Conservation (phyloP, 2,113 vertebrate genomes). For the Syrmaticus mikado region DNA sequence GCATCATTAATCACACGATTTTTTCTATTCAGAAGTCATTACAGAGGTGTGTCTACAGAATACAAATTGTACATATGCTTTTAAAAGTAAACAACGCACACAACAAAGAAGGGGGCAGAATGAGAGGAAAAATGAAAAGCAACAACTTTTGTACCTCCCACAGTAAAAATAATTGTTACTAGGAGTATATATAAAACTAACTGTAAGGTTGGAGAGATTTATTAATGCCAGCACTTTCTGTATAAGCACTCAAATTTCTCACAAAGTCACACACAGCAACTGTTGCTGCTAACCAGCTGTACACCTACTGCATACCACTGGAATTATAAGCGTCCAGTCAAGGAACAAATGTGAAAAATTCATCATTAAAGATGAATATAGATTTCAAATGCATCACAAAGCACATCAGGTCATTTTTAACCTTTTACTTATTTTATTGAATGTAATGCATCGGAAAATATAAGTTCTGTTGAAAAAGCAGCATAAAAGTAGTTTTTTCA, state of each 20-base stretch:
- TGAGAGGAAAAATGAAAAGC: not conserved
- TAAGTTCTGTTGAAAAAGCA: not conserved
- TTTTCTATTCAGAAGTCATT: not conserved
- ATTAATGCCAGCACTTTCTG: constrained; percentile 39
- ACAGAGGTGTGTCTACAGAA: not conserved
- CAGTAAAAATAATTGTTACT: not conserved
- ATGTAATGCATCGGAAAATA: not conserved
- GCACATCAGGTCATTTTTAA: constrained; percentile 8
- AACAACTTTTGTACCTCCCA: not conserved
- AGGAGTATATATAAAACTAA: not conserved
- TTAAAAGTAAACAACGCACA: not conserved
- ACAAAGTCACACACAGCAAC: constrained; percentile 11
- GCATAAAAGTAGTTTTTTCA: not conserved
- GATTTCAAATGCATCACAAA: not conserved
- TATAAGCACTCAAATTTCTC: constrained; percentile 47
- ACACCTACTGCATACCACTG: not conserved
- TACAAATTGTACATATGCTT: not conserved
- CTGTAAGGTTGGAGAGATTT: not conserved
- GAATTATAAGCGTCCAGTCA: not conserved
- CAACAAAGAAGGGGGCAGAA: not conserved
- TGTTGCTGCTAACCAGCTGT: not conserved
- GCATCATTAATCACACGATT: not conserved
- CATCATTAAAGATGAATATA: not conserved
- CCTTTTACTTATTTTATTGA: not conserved
- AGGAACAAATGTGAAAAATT: not conserved